phyloP scores from a whole-genome alignment of 2,113 vertebrate species.

The Thamnophis sirtalis region DNA sequence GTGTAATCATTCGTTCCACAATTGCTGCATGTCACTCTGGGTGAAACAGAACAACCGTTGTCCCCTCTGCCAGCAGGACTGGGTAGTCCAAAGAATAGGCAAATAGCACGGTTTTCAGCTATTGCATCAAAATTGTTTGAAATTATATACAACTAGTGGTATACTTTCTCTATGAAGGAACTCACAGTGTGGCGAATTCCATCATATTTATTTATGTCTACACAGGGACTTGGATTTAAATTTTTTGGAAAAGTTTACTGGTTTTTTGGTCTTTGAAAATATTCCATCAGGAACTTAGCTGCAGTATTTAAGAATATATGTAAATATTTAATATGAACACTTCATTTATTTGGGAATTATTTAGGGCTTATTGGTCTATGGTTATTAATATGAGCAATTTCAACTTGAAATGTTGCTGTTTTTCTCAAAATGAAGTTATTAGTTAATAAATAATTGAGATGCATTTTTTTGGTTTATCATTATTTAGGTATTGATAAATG shows the following conservation, averaged over 20 bases:
- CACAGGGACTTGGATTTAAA: background rate
- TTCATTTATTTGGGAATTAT: constrained; percentile 29
- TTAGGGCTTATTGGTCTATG: background rate
- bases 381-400: constrained; percentile 8
- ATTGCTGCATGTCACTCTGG: constrained; percentile 99
- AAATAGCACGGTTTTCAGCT: constrained; percentile 71
- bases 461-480: constrained; percentile 21
- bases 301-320: constrained; percentile 28
- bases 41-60: constrained; percentile 99
- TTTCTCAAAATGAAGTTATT: constrained; percentile 15
- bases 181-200: background rate
- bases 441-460: constrained; percentile 22
- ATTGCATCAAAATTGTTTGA: background rate
- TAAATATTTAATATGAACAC: constrained; percentile 32
- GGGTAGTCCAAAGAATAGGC: constrained; percentile 98
- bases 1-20: constrained; percentile 99
- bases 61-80: constrained; percentile 98
- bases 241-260: background rate
- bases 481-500: background rate
- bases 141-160: constrained; percentile 15
- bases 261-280: constrained; percentile 30
- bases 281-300: constrained; percentile 17
- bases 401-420: constrained; percentile 26
- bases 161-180: background rate
- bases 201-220: background rate